Percentiles rank a stretch among this genome's conserved stretches.
phyloP scores from a whole-genome alignment of 2,113 vertebrate genomes.

The Stigmatopora nigra region DNA sequence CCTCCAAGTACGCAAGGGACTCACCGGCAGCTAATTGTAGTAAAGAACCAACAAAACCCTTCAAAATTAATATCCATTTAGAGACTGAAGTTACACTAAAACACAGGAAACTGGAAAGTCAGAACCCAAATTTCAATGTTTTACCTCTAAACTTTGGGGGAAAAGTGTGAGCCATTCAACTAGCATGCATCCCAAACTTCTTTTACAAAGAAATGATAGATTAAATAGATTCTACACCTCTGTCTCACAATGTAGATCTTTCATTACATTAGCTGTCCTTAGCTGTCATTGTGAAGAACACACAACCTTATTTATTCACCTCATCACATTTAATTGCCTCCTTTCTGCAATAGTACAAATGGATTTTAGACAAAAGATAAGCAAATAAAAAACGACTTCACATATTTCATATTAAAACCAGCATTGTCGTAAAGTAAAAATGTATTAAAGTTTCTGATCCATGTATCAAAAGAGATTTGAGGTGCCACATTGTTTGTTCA shows the following conservation, averaged over 20 bases:
- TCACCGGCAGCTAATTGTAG: too few species aligned
- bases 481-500: constrained; percentile 1
- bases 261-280: constrained; percentile 5
- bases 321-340: background rate
- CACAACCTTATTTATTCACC: background rate
- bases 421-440: background rate
- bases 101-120: too few species aligned
- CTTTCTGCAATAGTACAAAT: background rate
- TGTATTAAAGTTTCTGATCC: background rate
- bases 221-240: background rate
- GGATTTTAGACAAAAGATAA: background rate
- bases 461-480: background rate
- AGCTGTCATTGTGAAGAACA: background rate
- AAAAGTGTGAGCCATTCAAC: too few species aligned
- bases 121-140: too few species aligned
- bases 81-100: too few species aligned
- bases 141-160: too few species aligned
- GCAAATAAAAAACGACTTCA: background rate
- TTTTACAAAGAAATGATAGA: too few species aligned
- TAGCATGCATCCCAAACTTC: too few species aligned
- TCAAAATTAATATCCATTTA: too few species aligned
- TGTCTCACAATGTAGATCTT: background rate
- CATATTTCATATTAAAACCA: background rate
- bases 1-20: too few species aligned
- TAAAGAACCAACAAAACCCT: too few species aligned